phyloP scores from a whole-genome alignment of 2,113 vertebrate genomes.

The Dendrocopos noguchii region DNA sequence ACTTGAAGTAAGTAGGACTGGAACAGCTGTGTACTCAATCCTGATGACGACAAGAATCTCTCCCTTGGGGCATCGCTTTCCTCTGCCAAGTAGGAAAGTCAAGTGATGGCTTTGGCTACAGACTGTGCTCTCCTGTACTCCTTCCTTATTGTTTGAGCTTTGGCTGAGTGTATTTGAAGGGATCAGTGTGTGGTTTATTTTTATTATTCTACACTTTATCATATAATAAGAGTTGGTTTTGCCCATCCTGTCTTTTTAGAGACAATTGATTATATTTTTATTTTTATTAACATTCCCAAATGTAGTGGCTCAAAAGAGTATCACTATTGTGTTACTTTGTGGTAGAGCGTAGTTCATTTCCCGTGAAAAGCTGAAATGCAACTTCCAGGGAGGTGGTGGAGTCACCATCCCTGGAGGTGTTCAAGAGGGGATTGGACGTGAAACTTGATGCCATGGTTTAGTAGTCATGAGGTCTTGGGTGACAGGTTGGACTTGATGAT shows the following conservation, averaged over 20 bases:
- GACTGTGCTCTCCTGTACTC: not conserved
- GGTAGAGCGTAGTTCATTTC: not conserved
- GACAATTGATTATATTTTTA: not conserved
- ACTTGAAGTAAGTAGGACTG: not conserved
- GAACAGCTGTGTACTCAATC: slow-evolving; percentile 16
- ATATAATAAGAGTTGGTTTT: not conserved
- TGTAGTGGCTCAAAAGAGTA: not conserved
- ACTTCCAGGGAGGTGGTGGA: too few relatives aligned
- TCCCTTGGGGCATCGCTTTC: not conserved
- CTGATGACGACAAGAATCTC: not conserved
- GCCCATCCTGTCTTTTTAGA: not conserved
- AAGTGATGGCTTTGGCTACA: not conserved
- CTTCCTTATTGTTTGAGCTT: not conserved
- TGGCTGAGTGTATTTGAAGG: not conserved
- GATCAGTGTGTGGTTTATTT: not conserved
- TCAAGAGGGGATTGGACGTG: too few relatives aligned
- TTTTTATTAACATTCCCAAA: not conserved
- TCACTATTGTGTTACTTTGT: not conserved
- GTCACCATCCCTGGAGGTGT: too few relatives aligned
- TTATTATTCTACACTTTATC: not conserved
- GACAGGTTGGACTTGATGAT: too few relatives aligned
- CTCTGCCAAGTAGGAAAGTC: slow-evolving; percentile 21
- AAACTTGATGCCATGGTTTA: too few relatives aligned
- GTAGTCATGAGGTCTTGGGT: too few relatives aligned
- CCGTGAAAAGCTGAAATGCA: not conserved